Evolutionary conservation across 2,888 invertebrate genomes (phyloP).

Genomic region (Eudasyphora cyanicolor): DNA sequence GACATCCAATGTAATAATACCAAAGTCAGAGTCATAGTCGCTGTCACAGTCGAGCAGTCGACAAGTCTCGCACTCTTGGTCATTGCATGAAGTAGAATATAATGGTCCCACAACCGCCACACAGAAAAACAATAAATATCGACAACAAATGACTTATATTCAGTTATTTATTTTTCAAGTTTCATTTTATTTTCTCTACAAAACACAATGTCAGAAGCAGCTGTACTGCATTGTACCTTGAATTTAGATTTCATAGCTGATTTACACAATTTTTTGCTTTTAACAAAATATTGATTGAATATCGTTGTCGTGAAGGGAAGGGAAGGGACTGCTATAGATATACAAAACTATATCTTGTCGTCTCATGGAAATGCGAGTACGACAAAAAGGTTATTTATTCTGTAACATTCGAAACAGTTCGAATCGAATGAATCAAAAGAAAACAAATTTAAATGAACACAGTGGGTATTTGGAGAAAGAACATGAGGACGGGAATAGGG

Average conservation of each 20-base stretch:
- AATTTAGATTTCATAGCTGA: not conserved
- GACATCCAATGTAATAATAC: not conserved
- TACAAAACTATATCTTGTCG: too few relatives aligned
- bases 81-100: not conserved
- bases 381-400: not conserved
- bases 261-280: not conserved
- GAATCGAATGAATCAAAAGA: too few relatives aligned
- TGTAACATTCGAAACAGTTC: not conserved
- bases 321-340: not conserved
- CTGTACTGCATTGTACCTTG: constrained; percentile 20
- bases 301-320: too few relatives aligned
- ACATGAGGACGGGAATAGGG: not conserved
- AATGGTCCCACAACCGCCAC: too few relatives aligned
- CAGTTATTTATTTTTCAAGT: constrained; percentile 10
- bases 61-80: not conserved
- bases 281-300: constrained; percentile 22
- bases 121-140: not conserved
- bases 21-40: constrained; percentile 4
- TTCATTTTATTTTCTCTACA: constrained; percentile 5
- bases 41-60: not conserved
- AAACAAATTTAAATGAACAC: not conserved
- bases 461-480: too few relatives aligned
- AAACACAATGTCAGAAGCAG: constrained; percentile 7
- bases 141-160: not conserved
- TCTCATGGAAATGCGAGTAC: not conserved